A percentile compares a stretch with the other conserved stretches of the same genome.
phyloP scores from a whole-genome alignment of 2,888 invertebrate genomes.

The Tetrapedia diversipes region DNA sequence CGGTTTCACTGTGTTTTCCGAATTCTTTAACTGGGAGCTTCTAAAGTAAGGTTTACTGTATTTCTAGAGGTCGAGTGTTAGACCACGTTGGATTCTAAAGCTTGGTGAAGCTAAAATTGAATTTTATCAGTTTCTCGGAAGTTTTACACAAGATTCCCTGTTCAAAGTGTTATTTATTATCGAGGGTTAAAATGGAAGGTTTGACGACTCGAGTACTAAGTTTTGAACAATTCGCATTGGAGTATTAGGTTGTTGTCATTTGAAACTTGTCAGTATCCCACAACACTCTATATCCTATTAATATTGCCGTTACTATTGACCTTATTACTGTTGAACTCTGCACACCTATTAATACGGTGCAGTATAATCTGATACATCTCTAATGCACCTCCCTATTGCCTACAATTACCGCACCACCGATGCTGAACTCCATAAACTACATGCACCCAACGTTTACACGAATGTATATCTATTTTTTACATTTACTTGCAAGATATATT shows the following conservation, averaged over 20 bases:
- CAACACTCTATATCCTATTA: neutral
- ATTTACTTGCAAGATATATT: too few species aligned
- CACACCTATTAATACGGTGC: slow-evolving; percentile 3
- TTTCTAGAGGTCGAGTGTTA: neutral
- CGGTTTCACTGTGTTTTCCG: neutral
- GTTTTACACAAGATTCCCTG: too few species aligned
- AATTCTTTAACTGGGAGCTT: neutral
- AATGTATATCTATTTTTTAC: too few species aligned
- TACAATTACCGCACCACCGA: neutral
- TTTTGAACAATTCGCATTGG: too few species aligned
- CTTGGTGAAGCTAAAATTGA: neutral
- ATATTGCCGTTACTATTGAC: slow-evolving; percentile 11
- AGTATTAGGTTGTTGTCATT: neutral
- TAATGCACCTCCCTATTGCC: neutral
- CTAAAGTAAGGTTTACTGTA: neutral
- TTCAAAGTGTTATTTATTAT: too few species aligned
- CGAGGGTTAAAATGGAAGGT: too few species aligned
- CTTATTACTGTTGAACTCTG: neutral
- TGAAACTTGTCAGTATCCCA: slow-evolving; percentile 6
- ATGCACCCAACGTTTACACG: neutral
- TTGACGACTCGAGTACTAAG: neutral
- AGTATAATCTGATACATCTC: slow-evolving; percentile 19
- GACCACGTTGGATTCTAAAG: neutral
- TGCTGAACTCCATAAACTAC: neutral
- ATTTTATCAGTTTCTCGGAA: neutral